Percentiles rank a stretch among this genome's conserved stretches.
Evolutionary conservation across 2,113 vertebrate species (phyloP).

Genomic region (Cyphomyrus discorhynchus): DNA sequence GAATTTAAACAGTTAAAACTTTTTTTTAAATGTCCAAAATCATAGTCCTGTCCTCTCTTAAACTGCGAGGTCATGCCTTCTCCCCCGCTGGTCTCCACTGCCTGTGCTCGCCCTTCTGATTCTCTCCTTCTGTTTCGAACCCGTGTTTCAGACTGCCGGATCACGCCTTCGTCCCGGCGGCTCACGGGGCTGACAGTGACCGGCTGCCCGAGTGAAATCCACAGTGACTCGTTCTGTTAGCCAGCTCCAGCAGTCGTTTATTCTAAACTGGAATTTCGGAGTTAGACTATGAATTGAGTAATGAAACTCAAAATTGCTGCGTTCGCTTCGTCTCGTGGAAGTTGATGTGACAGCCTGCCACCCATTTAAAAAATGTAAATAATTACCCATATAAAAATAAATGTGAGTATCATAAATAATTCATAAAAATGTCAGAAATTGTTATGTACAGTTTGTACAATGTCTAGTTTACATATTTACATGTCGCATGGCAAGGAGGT

Average conservation of each 20-base stretch:
- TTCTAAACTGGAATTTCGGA: neutral
- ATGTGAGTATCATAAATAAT: slow-evolving; percentile 60
- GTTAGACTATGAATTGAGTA: neutral
- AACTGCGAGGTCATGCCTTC: neutral
- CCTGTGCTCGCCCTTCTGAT: neutral
- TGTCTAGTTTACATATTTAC: slow-evolving; percentile 50
- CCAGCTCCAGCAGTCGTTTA: neutral
- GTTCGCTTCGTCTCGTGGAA: neutral
- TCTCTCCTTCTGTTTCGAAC: neutral
- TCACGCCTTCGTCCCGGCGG: neutral
- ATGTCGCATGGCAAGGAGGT: slow-evolving; percentile 37
- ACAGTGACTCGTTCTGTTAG: neutral
- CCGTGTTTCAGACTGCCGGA: neutral
- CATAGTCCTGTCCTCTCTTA: neutral
- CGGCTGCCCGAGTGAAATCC: neutral
- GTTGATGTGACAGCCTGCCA: neutral
- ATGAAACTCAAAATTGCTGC: neutral
- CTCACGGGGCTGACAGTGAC: neutral
- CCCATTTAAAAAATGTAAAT: slow-evolving; percentile 33
- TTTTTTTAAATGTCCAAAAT: neutral
- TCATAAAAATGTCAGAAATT: slow-evolving; percentile 20
- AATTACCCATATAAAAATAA: slow-evolving; percentile 53
- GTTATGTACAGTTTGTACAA: slow-evolving; percentile 60
- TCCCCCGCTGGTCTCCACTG: neutral
- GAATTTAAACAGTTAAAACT: neutral